These are phyloP conservation scores for Cyprinodon diabolis DNA, from an alignment of 2,797 vertebrate species.

Conservation along the genomic window DNA sequence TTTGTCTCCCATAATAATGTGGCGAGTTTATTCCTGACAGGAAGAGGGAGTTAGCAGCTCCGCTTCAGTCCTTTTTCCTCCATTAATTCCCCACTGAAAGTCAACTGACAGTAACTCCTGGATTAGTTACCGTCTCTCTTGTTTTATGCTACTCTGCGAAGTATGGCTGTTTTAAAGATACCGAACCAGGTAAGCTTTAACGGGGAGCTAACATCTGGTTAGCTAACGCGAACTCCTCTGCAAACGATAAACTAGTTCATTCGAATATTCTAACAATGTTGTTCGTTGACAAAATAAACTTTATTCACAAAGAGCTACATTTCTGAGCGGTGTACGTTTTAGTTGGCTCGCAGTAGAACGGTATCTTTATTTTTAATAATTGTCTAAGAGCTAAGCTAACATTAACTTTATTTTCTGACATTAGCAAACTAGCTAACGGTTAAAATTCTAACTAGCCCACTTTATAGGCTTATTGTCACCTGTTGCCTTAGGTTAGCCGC, in stretches of 20 bases:
- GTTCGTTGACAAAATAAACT: background rate
- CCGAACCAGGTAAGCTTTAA: conserved; percentile 65
- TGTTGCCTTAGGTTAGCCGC: background rate
- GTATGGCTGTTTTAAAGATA: conserved; percentile 72
- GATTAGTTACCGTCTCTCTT: conserved; percentile 30
- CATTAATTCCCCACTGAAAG: conserved; percentile 12
- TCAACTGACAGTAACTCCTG: conserved; percentile 40
- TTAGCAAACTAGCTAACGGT: conserved; percentile 58
- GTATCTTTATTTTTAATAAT: background rate
- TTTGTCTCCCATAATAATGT: conserved; percentile 10
- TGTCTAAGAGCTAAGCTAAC: conserved; percentile 13
- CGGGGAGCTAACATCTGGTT: background rate
- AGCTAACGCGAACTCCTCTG: background rate
- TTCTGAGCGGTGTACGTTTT: background rate
- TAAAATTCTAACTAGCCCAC: conserved; percentile 7
- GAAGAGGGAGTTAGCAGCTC: conserved; percentile 44
- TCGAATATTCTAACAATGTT: background rate
- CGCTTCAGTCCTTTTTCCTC: conserved; percentile 11
- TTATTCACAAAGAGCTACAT: background rate
- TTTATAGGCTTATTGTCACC: background rate
- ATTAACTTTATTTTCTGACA: conserved; percentile 20
- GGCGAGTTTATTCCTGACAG: conserved; percentile 37
- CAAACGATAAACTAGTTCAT: background rate
- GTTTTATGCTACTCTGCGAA: background rate
- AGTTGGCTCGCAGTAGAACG: background rate